These are phyloP conservation scores for Struthidea cinerea DNA, from an alignment of 2,113 vertebrate species.

Conservation along the genomic window DNA sequence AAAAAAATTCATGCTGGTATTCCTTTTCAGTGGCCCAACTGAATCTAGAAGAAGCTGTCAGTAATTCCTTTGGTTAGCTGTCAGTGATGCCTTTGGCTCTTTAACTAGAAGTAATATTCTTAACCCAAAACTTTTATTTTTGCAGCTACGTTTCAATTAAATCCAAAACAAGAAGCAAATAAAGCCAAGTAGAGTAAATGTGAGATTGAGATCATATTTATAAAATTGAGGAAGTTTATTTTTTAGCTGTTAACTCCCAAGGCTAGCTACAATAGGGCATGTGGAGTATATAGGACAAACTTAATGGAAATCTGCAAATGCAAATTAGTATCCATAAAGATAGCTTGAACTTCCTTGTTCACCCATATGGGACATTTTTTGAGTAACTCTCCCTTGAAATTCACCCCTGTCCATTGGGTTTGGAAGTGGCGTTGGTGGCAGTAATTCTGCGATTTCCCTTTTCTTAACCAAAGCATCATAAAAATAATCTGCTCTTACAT, in stretches of 20 bases:
- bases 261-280: not conserved
- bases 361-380: not conserved
- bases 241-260: not conserved
- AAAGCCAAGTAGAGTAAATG: not conserved
- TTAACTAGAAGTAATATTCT: not conserved
- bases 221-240: not conserved
- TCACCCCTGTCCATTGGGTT: not conserved
- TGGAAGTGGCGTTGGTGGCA: accelerated
- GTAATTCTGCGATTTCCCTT: not conserved
- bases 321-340: not conserved
- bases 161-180: not conserved
- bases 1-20: not conserved
- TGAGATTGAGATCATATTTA: not conserved
- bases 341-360: not conserved
- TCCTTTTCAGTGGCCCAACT: not conserved
- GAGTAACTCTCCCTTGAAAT: not conserved
- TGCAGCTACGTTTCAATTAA: not conserved
- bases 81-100: not conserved
- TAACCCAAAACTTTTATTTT: not conserved
- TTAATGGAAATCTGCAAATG: not conserved
- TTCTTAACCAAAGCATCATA: accelerated
- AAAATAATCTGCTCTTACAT: not conserved
- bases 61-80: not conserved
- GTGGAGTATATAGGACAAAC: not conserved
- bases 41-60: not conserved